Conservation (phyloP, 2,888 invertebrate species). For the Dynastes hyllus region DNA sequence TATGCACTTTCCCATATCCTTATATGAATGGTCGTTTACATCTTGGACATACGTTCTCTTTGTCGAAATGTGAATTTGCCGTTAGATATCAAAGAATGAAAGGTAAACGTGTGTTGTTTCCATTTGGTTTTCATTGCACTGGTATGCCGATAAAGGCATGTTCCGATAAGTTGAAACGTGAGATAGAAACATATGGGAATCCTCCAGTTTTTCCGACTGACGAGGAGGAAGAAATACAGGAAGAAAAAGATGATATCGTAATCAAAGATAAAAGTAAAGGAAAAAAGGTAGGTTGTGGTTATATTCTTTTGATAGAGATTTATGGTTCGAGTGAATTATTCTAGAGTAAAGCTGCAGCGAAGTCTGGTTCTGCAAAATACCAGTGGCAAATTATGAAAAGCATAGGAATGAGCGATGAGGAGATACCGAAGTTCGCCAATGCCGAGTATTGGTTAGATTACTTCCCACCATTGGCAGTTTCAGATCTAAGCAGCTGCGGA, state of each 20-base stretch:
- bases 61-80: constrained; percentile 99
- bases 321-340: neutral
- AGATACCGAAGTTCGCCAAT: constrained; percentile 94
- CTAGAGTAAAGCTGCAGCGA: constrained; percentile 96
- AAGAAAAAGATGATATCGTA: constrained; percentile 73
- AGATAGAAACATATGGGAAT: constrained; percentile 92
- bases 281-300: constrained; percentile 78
- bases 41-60: constrained; percentile 96
- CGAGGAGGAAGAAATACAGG: constrained; percentile 70
- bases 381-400: constrained; percentile 99
- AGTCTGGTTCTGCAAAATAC: constrained; percentile 90
- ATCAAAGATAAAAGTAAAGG: constrained; percentile 93
- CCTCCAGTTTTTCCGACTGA: constrained; percentile 92
- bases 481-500: constrained; percentile 92
- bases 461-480: constrained; percentile 92
- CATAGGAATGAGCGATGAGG: constrained; percentile 91
- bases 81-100: constrained; percentile 92
- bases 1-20: constrained; percentile 97
- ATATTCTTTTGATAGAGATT: neutral
- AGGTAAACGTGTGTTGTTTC: constrained; percentile 94
- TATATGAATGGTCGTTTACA: constrained; percentile 99
- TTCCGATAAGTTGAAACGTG: constrained; percentile 96
- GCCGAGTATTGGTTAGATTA: constrained; percentile 96
- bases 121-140: constrained; percentile 99
- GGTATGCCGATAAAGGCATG: constrained; percentile 99